Evolutionary conservation across 2,888 invertebrate genomes (phyloP).

Genomic region (Netelia fuscicornis): DNA sequence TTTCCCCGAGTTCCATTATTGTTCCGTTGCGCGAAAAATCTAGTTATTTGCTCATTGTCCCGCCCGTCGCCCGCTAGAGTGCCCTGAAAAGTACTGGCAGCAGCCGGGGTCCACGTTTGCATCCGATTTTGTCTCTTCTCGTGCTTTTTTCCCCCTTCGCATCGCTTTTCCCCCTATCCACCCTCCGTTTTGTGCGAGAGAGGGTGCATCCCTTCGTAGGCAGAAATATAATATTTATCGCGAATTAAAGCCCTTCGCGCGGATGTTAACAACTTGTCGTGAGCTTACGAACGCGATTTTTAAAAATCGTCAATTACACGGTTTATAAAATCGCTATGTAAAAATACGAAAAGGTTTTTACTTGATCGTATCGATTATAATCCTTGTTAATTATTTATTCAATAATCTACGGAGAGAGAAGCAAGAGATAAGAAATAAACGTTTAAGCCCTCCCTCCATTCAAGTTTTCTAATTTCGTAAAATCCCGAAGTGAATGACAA

Average conservation of each 20-base stretch:
- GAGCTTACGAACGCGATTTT: constrained; percentile 15
- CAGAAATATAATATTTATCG: constrained; percentile 43
- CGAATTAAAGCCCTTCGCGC: constrained; percentile 15
- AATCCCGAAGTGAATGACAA: constrained; percentile 3
- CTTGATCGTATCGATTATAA: neutral
- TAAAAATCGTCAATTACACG: neutral
- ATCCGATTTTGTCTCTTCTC: constrained; percentile 52
- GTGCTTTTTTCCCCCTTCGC: constrained; percentile 4
- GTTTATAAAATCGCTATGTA: no score
- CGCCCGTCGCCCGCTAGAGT: constrained; percentile 70
- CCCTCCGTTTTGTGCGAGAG: neutral
- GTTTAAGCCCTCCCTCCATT: neutral
- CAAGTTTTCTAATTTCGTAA: neutral
- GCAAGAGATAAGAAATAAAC: neutral
- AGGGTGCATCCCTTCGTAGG: constrained; percentile 23
- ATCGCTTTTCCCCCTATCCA: neutral
- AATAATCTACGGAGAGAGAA: neutral
- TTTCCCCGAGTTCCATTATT: constrained; percentile 81
- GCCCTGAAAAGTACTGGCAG: constrained; percentile 68
- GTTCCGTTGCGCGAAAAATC: constrained; percentile 82
- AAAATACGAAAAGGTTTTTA: neutral
- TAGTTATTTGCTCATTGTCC: constrained; percentile 82
- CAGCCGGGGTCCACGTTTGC: constrained; percentile 47
- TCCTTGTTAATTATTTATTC: neutral
- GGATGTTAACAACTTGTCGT: constrained; percentile 34